Base-by-base conservation (phyloP, 2,888 invertebrate species). In the Cacoxenus indagator region DNA sequence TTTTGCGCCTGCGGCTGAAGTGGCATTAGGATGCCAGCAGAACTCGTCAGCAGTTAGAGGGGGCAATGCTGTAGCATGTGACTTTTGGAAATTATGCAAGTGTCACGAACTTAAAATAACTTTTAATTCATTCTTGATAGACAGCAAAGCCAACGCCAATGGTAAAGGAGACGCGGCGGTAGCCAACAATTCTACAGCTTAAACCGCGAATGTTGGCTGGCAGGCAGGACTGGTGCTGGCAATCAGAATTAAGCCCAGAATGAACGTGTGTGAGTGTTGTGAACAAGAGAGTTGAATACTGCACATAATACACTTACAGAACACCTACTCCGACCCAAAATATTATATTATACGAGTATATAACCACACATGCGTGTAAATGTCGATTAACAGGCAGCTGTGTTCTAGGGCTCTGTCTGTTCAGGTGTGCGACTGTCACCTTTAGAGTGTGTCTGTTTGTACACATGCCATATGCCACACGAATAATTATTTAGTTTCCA, bases 81-180 rank as follows among this genome's bases (percentile, higher is more conserved):
- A 65, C 67, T 43, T 45, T 51, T 75, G 72, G 75, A 76, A 84
- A 83, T 82, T 83, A 79, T 80, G 77, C 77, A 79, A 84, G 77
- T 82, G 82, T 83, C 85, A 84, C 85, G 82, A 84, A 81, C 83
- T 84, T 84, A 83, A 82, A 82, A 79, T 82, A 84, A 85, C 80
- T 84, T 84, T 83, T 83, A 80, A 81, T 84, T 84, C 78, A 78
- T 81, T 78, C 82, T 83, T 83, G 80, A 83, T 81, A 80, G 61
- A 43, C 64, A 31, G 24, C 55, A 61, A 19, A 3, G 22, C 19
- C n/a, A 51, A 17, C 22, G 6, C 0, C n/a, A 48, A 48, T 17
- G 19, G 19, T 19, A 22, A 0, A 6, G 22, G 8, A 9, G 22
- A 22, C 22, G 51, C 51, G 19, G 51, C 37, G 14, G 37, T 14